Base-by-base conservation (phyloP, 2,113 vertebrate species). In the Podarcis raffonei region DNA sequence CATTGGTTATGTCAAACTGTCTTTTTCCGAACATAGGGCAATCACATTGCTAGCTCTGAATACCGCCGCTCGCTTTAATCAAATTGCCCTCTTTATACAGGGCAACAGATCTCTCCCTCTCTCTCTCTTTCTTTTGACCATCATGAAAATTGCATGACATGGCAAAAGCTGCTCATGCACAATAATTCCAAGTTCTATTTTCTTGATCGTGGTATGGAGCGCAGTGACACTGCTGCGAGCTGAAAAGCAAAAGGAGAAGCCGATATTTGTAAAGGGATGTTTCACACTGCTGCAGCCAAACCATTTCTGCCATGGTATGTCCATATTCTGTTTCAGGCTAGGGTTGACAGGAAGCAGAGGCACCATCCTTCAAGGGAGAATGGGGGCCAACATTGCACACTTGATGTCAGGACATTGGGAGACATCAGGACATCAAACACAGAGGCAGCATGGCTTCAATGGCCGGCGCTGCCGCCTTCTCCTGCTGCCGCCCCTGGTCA, bases 211-310 rank as follows among this genome's bases (percentile, higher is more conserved):
- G 39, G 5, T 20, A 9, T 82, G 84, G 0, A 7, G 4, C 88
- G 20, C 0, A 39, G 90, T 89, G 62, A 25, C 82, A 82, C 76
- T 80, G 75, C 25, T 42, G 84, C 69, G 85, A 91, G 91, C 85
- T 83, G 22, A 76, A 79, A 39, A 13, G 1, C 7, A 42, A 74
- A 27, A 25, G 18, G 23, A 27, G 5, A 27, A 25, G 25, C 6
- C 81, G 65, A 79, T 27, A 8, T 78, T 89, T 84, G 84, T 89
- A 87, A 87, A 2, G 6, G 92, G 74, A 59, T 94, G 27, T 35
- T 79, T 37, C 89, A 84, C 82, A 25, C 83, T 48, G 42, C 86
- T 66, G 32, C 39, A 48, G n/a, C 48, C 80, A 90, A 6, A 1
- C 76, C 1, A 42, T 76, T 89, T 84, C 39, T 57, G n/a, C 87